Conservation (phyloP, 2,888 invertebrate species). For the Furcula furcula region DNA sequence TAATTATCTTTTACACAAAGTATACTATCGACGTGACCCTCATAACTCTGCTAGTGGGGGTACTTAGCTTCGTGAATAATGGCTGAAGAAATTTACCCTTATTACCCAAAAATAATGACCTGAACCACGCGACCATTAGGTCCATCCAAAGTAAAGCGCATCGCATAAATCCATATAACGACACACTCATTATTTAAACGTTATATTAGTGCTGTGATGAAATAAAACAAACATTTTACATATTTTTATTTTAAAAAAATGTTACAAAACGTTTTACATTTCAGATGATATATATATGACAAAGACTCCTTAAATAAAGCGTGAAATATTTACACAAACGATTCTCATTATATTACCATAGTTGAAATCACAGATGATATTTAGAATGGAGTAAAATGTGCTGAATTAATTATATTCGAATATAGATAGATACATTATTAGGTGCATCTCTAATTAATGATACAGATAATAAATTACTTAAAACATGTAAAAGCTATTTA, state of each 20-base stretch:
- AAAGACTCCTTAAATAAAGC: slow-evolving; percentile 21
- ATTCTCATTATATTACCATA: slow-evolving; percentile 18
- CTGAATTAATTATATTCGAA: slow-evolving; percentile 30
- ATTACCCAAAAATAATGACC: slow-evolving; percentile 52
- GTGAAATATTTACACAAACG: slow-evolving; percentile 19
- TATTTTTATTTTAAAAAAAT: slow-evolving; percentile 59
- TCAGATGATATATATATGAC: slow-evolving; percentile 13
- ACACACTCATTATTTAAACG: slow-evolving; percentile 34
- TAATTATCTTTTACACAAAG: neutral
- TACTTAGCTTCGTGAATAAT: slow-evolving; percentile 38
- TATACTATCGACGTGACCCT: slow-evolving; percentile 10
- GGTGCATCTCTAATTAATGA: slow-evolving; percentile 29
- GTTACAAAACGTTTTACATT: slow-evolving; percentile 43
- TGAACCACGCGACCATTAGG: slow-evolving; percentile 49
- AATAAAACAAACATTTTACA: slow-evolving; percentile 63
- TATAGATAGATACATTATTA: slow-evolving; percentile 31
- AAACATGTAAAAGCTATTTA: slow-evolving; percentile 6
- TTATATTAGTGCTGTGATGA: slow-evolving; percentile 27
- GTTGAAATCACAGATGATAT: slow-evolving; percentile 26
- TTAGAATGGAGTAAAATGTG: slow-evolving; percentile 25
- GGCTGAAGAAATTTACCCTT: slow-evolving; percentile 35
- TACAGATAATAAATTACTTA: slow-evolving; percentile 14
- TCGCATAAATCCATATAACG: slow-evolving; percentile 39
- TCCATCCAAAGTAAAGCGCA: slow-evolving; percentile 39
- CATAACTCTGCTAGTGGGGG: slow-evolving; percentile 29